Evolutionary conservation across 2,888 invertebrate species (phyloP).

Genomic region (Lepidonotus clava): DNA sequence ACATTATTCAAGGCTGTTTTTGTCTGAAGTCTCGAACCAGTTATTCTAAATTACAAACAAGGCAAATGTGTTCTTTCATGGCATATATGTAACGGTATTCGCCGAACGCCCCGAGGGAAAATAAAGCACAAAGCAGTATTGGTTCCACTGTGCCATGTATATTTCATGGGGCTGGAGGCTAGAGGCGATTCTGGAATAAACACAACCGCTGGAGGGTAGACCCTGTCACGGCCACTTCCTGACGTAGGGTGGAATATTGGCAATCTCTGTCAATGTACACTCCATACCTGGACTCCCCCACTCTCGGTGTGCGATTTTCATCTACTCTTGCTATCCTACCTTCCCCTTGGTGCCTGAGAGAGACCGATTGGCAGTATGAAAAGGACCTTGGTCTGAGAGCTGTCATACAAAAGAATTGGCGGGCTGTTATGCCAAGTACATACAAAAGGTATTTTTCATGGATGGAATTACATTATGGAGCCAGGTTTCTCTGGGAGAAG

Average conservation of each 20-base stretch:
- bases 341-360: neutral
- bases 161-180: neutral
- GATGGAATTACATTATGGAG: too few species aligned
- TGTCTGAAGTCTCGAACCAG: too few species aligned
- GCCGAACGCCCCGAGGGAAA: too few species aligned
- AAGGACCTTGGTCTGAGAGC: neutral
- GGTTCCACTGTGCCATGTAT: neutral
- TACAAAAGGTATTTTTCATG: too few species aligned
- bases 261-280: conserved; percentile 21
- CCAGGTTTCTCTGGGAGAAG: too few species aligned
- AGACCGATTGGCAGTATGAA: neutral
- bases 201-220: neutral
- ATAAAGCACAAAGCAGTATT: too few species aligned
- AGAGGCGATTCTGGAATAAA: neutral
- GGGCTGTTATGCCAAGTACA: too few species aligned
- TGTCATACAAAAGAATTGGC: neutral
- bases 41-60: too few species aligned
- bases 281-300: neutral
- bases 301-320: neutral
- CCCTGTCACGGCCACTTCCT: conserved; percentile 1
- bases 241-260: neutral
- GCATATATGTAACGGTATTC: too few species aligned
- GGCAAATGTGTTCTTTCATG: too few species aligned
- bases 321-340: neutral
- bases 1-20: too few species aligned